A percentile compares a stretch with the other conserved stretches of the same genome.
Conservation (phyloP, 2,888 invertebrate species). For the Lycophotia porphyrea region DNA sequence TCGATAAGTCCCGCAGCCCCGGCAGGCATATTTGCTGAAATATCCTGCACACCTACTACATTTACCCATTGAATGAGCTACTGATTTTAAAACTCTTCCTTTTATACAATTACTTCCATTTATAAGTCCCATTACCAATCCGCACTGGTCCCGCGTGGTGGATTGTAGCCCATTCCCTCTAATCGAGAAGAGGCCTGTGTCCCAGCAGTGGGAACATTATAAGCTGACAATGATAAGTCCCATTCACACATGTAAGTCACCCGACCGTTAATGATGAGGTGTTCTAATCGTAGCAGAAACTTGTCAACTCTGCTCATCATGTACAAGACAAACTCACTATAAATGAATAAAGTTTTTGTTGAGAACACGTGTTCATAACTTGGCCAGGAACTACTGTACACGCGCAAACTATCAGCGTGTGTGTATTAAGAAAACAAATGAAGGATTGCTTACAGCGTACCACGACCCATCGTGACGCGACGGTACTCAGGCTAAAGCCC, state of each 20-base stretch:
- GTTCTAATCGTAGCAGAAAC: constrained; percentile 22
- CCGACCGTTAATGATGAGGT: background rate
- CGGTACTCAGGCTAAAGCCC: background rate
- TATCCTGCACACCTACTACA: too few relatives aligned
- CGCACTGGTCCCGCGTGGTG: too few relatives aligned
- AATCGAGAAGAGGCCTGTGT: too few relatives aligned
- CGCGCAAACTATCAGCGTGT: background rate
- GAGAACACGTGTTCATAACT: background rate
- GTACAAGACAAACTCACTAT: constrained; percentile 28
- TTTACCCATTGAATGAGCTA: too few relatives aligned
- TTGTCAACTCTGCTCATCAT: constrained; percentile 19
- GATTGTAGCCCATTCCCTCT: too few relatives aligned
- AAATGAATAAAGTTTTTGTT: constrained; percentile 48
- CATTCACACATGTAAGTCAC: constrained; percentile 1
- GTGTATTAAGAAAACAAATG: background rate
- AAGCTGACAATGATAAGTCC: too few relatives aligned
- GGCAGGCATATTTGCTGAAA: too few relatives aligned
- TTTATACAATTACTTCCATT: too few relatives aligned
- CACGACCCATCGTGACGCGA: background rate
- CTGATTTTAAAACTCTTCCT: too few relatives aligned
- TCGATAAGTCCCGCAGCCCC: too few relatives aligned
- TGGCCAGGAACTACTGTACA: background rate
- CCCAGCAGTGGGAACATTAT: too few relatives aligned
- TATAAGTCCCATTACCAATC: too few relatives aligned
- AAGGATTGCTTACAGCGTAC: background rate